phyloP scores from a whole-genome alignment of 2,797 vertebrate species.

The Australoheros facetus region DNA sequence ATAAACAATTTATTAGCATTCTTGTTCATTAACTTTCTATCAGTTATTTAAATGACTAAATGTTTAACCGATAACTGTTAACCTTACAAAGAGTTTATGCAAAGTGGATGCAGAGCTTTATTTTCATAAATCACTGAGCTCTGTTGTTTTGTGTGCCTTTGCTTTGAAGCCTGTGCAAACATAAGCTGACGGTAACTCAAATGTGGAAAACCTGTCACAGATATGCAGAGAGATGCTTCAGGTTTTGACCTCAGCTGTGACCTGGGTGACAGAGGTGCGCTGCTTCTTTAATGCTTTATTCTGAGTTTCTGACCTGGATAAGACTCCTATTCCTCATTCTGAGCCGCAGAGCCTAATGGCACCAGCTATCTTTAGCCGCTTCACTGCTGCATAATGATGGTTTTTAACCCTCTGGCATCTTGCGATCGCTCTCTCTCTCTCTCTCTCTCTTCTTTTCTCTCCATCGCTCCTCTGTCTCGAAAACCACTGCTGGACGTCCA shows the following conservation, averaged over 20 bases:
- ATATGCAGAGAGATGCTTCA: background rate
- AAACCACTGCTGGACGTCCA: conserved; percentile 28
- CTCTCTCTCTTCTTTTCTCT: background rate
- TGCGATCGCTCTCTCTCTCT: background rate
- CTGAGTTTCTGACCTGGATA: conserved; percentile 54
- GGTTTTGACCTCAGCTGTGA: background rate
- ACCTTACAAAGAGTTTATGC: background rate
- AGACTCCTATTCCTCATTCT: conserved; percentile 39
- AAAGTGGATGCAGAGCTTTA: background rate
- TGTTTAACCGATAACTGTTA: background rate
- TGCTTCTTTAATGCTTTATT: background rate
- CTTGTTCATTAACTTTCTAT: background rate
- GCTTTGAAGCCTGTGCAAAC: background rate
- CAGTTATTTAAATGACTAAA: background rate
- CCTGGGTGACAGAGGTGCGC: background rate
- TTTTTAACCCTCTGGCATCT: conserved; percentile 53
- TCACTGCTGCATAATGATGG: conserved; percentile 52
- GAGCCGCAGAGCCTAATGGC: conserved; percentile 54
- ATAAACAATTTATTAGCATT: background rate
- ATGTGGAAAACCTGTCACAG: background rate
- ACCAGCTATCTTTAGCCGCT: conserved; percentile 61
- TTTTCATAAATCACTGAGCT: background rate
- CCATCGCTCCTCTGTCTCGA: background rate
- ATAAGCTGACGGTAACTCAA: too few species aligned
- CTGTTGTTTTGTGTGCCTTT: background rate